Evolutionary conservation across 2,797 vertebrate genomes (phyloP).

Genomic region (Falco naumanni): DNA sequence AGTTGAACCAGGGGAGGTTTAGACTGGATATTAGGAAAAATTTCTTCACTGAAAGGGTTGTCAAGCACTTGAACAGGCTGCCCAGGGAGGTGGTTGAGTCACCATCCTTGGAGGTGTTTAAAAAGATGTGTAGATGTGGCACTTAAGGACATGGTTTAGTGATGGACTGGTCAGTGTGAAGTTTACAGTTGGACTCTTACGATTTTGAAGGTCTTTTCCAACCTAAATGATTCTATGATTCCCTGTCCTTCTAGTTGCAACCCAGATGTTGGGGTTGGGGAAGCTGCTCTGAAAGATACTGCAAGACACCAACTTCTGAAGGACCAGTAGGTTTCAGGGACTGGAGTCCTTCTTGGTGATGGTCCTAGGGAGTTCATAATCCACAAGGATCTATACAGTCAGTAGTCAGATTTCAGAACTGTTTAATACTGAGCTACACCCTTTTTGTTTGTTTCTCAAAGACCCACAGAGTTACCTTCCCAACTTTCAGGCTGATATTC

Average conservation of each 20-base stretch:
- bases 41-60: too few species aligned
- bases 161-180: too few species aligned
- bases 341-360: background rate
- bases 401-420: background rate
- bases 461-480: background rate
- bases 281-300: background rate
- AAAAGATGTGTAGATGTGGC: too few species aligned
- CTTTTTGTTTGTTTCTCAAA: background rate
- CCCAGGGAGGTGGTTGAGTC: too few species aligned
- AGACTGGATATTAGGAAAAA: too few species aligned
- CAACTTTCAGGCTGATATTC: background rate
- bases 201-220: too few species aligned
- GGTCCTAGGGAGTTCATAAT: background rate
- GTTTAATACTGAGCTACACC: background rate
- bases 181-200: too few species aligned
- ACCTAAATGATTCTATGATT: background rate
- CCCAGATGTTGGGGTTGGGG: accelerated
- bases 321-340: background rate
- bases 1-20: too few species aligned
- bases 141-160: too few species aligned
- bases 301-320: background rate
- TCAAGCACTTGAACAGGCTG: too few species aligned
- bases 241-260: background rate
- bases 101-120: too few species aligned
- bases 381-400: too few species aligned